Percentiles rank a stretch among this genome's conserved stretches.
phyloP scores from a whole-genome alignment of 2,113 vertebrate genomes.

The Pantherophis guttatus region DNA sequence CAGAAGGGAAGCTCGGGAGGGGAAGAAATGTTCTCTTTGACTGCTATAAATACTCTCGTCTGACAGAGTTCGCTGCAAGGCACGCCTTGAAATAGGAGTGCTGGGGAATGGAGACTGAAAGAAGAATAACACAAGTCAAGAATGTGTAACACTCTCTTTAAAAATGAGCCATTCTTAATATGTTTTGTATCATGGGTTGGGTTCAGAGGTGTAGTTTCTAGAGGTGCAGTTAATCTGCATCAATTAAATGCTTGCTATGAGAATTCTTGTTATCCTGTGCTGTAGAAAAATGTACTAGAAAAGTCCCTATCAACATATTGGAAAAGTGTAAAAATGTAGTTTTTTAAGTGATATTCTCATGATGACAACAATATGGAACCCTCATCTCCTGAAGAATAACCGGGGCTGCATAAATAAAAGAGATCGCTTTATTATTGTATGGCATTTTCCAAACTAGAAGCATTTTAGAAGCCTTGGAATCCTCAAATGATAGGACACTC shows the following conservation, averaged over 20 bases:
- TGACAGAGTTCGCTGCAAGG: constrained; percentile 90
- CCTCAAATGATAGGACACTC: background rate
- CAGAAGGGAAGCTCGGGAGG: constrained; percentile 69
- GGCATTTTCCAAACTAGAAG: background rate
- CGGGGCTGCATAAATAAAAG: background rate
- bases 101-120: constrained; percentile 82
- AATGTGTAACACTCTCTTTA: background rate
- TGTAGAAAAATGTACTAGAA: background rate
- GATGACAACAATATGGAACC: background rate
- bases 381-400: background rate
- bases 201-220: background rate
- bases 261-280: background rate
- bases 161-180: background rate
- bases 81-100: constrained; percentile 78
- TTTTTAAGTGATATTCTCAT: background rate
- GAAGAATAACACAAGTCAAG: constrained; percentile 22
- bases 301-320: background rate
- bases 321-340: background rate
- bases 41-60: constrained; percentile 96
- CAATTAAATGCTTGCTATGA: background rate
- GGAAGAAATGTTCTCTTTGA: constrained; percentile 84
- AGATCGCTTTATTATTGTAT: background rate
- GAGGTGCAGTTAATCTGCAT: background rate
- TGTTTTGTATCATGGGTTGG: background rate
- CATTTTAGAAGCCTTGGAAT: background rate